A percentile compares a stretch with the other conserved stretches of the same genome.
These are phyloP conservation scores for Tauraco hartlaubi DNA, from an alignment of 2,797 vertebrate species.

Conservation along the genomic window DNA sequence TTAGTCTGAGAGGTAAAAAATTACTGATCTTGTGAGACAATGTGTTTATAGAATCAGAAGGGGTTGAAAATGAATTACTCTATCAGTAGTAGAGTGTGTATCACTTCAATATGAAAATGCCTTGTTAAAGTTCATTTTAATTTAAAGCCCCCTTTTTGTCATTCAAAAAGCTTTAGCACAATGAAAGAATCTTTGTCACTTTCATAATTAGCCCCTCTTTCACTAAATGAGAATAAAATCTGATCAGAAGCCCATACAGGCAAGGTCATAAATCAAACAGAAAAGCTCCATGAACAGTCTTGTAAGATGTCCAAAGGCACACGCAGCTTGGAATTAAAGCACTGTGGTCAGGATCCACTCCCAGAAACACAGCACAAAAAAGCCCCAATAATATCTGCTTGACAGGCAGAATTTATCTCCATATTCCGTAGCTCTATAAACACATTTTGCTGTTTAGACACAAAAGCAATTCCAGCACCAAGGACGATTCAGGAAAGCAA, in stretches of 20 bases:
- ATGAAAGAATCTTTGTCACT: constrained; percentile 72
- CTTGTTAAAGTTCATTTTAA: constrained; percentile 85
- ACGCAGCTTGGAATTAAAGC: constrained; percentile 54
- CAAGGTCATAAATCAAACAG: constrained; percentile 80
- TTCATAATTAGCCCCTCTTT: constrained; percentile 74
- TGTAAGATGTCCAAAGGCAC: constrained; percentile 56
- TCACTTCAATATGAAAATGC: constrained; percentile 80
- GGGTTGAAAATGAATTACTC: constrained; percentile 87
- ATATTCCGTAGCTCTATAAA: constrained; percentile 79
- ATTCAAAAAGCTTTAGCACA: constrained; percentile 77
- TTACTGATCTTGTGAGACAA: constrained; percentile 83
- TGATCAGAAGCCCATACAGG: constrained; percentile 73
- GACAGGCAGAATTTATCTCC: constrained; percentile 86
- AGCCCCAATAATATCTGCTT: constrained; percentile 76
- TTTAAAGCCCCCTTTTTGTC: constrained; percentile 80
- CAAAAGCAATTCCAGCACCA: constrained; percentile 81
- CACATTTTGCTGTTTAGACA: constrained; percentile 84
- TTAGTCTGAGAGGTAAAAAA: constrained; percentile 80
- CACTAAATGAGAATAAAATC: constrained; percentile 76
- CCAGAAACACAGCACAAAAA: constrained; percentile 53
- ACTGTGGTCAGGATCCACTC: constrained; percentile 45
- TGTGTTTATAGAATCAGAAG: constrained; percentile 86
- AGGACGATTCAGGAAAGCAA: constrained; percentile 86
- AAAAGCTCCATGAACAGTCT: constrained; percentile 60
- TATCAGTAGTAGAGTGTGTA: constrained; percentile 78